phyloP scores from a whole-genome alignment of 1,140 invertebrate species.

The Heliconius himera region DNA sequence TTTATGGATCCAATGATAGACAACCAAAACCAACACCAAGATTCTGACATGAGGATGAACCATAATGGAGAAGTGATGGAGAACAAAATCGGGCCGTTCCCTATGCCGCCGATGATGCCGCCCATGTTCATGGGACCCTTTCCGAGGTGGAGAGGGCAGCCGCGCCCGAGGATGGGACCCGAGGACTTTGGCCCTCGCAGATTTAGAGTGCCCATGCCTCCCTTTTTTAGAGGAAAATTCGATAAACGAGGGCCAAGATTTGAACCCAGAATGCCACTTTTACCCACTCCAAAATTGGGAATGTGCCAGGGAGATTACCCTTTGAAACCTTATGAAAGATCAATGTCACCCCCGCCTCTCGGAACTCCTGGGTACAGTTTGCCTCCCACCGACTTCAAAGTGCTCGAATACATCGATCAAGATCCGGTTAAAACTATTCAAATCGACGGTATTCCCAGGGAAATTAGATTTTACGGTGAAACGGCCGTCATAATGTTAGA shows the following conservation, averaged over 20 bases:
- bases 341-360: conserved; percentile 63
- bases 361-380: conserved; percentile 69
- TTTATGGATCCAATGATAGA: conserved; percentile 52
- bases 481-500: conserved; percentile 92
- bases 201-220: conserved; percentile 61
- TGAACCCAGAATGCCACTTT: conserved; percentile 54
- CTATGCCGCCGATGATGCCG: conserved; percentile 65
- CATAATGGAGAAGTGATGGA: conserved; percentile 42
- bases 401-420: conserved; percentile 84
- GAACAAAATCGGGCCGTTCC: conserved; percentile 48
- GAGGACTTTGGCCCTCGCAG: conserved; percentile 61
- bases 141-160: conserved; percentile 59
- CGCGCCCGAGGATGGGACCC: conserved; percentile 47
- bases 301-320: conserved; percentile 69
- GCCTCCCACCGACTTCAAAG: conserved; percentile 82
- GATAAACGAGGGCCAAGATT: conserved; percentile 60
- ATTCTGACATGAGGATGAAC: conserved; percentile 68
- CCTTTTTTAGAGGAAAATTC: conserved; percentile 66
- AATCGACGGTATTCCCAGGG: conserved; percentile 91
- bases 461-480: conserved; percentile 93
- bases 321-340: conserved; percentile 62
- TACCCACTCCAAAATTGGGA: conserved; percentile 63
- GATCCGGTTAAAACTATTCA: conserved; percentile 90
- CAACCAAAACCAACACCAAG: conserved; percentile 54
- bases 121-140: conserved; percentile 59